Evolutionary conservation across 2,888 invertebrate genomes (phyloP).

Genomic region (Autographa gamma): DNA sequence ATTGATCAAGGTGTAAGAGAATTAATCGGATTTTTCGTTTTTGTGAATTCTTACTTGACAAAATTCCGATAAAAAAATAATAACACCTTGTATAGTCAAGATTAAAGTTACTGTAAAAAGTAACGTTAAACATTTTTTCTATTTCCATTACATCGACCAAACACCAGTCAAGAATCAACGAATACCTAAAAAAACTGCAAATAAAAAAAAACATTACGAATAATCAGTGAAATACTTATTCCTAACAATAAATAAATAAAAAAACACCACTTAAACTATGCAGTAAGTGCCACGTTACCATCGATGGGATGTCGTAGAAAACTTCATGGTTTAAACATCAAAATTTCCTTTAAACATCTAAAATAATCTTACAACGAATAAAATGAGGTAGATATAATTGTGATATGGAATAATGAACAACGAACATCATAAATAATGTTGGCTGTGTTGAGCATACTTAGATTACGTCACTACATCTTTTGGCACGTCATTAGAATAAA

Average conservation of each 20-base stretch:
- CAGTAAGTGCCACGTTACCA: slow-evolving; percentile 61
- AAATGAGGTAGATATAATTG: slow-evolving; percentile 88
- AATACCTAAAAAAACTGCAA: slow-evolving; percentile 17
- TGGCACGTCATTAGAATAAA: slow-evolving; percentile 39
- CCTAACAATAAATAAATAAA: slow-evolving; percentile 72
- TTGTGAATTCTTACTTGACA: neutral
- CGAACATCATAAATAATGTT: slow-evolving; percentile 58
- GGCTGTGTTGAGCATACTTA: slow-evolving; percentile 45
- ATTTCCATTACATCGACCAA: slow-evolving; percentile 43
- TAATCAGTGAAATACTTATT: slow-evolving; percentile 58
- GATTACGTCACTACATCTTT: slow-evolving; percentile 53
- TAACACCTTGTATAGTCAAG: too few species aligned
- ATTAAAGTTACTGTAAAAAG: too few species aligned
- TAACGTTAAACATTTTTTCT: slow-evolving; percentile 41
- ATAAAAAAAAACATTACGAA: slow-evolving; percentile 35
- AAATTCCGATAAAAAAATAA: too few species aligned
- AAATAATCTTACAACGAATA: slow-evolving; percentile 84
- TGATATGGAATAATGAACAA: slow-evolving; percentile 84
- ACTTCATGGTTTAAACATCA: slow-evolving; percentile 70
- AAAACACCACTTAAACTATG: slow-evolving; percentile 64
- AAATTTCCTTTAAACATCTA: slow-evolving; percentile 78
- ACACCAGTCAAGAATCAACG: slow-evolving; percentile 17
- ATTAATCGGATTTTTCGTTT: slow-evolving; percentile 7
- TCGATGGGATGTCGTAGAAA: slow-evolving; percentile 72
- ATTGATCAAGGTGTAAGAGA: neutral